These are phyloP conservation scores for Hippocampus guttulatus DNA, from an alignment of 2,113 vertebrate species.

Conservation along the genomic window DNA sequence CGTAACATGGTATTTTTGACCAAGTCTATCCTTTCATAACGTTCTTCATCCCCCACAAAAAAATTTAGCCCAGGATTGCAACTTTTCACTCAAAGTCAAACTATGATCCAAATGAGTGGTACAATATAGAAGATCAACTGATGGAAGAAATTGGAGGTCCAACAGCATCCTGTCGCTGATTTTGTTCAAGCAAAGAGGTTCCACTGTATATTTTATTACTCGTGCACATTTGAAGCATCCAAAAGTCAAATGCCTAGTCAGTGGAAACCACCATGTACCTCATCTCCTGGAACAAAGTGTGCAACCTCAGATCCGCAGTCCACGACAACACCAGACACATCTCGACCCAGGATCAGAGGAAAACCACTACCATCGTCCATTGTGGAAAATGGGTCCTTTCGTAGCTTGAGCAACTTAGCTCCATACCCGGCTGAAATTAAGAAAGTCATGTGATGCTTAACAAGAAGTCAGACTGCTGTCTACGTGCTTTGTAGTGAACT, in stretches of 20 bases:
- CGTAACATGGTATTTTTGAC: neutral
- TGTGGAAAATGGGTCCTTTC: conserved; percentile 78
- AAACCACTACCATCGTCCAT: conserved; percentile 73
- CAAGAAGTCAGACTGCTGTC: neutral
- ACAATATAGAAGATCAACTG: neutral
- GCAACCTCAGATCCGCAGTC: conserved; percentile 84
- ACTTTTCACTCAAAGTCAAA: too few relatives aligned
- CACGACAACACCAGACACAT: conserved; percentile 88
- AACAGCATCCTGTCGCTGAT: neutral
- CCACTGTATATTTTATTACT: neutral
- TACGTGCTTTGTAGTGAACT: neutral
- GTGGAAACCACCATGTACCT: conserved; percentile 66
- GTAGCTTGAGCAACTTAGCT: conserved; percentile 78
- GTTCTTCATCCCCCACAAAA: neutral
- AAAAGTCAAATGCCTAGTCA: neutral
- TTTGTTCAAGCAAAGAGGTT: neutral
- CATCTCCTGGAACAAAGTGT: conserved; percentile 87
- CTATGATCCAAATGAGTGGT: too few relatives aligned
- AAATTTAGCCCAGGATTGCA: too few relatives aligned
- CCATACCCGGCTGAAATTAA: conserved; percentile 83
- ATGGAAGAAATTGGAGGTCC: neutral
- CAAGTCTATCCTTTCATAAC: too few relatives aligned
- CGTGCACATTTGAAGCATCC: neutral
- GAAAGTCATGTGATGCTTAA: neutral
- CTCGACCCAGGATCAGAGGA: conserved; percentile 86